A percentile compares a stretch with the other conserved stretches of the same genome.
Evolutionary conservation across 2,113 vertebrate species (phyloP).

Genomic region (Nothocercus julius): DNA sequence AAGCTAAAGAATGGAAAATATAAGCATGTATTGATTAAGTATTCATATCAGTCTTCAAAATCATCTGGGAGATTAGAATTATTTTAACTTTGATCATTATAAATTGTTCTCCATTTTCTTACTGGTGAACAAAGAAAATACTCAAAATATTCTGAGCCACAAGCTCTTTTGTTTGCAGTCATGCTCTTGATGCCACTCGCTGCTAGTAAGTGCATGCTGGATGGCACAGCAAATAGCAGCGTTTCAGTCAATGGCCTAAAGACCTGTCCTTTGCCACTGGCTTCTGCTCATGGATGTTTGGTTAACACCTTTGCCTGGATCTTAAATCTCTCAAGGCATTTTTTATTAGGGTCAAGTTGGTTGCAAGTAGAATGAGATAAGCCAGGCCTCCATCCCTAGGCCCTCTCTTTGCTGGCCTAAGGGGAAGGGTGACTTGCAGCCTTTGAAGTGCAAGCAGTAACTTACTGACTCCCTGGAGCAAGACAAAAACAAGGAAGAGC

Average conservation of each 20-base stretch:
- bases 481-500: background rate
- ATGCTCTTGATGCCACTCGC: background rate
- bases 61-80: background rate
- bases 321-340: background rate
- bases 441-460: constrained; percentile 15
- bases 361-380: background rate
- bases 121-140: background rate
- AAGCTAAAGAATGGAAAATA: constrained; percentile 7
- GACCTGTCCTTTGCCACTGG: background rate
- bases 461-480: background rate
- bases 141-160: background rate
- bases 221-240: background rate
- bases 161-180: background rate
- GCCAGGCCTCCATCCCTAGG: background rate
- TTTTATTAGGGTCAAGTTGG: background rate
- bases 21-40: background rate
- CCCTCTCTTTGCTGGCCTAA: background rate
- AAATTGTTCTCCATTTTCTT: background rate
- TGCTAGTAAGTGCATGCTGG: background rate
- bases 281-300: background rate
- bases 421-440: background rate
- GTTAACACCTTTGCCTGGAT: background rate
- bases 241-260: background rate
- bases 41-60: background rate
- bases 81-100: constrained; percentile 24